Base-by-base conservation (phyloP, 2,797 vertebrate species). In the Myotis daubentonii region DNA sequence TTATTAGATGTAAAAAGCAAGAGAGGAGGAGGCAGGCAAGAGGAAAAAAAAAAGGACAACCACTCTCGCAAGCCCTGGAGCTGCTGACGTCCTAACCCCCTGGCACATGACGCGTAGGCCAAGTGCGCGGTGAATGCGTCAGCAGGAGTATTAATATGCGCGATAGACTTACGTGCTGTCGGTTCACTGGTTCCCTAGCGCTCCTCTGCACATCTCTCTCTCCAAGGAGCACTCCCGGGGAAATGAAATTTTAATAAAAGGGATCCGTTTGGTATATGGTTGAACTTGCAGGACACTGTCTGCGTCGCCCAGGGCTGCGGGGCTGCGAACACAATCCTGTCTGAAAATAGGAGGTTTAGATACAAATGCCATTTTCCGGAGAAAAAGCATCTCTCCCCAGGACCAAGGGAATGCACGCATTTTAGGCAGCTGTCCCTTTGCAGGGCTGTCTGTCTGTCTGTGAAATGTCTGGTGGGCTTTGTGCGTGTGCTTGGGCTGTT, bases 201-300 rank as follows among this genome's bases (percentile, higher is more conserved):
- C 96, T 97, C 87, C 76, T 94, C 89, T 82, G 71, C 94, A 72
- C 72, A 44, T 92, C 90, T 92, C 96, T 97, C 96, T 93, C 96
- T 97, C 96, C 81, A 91, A 97, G 97, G 97, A 97, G 83, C 74
- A 62, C 92, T 96, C 87, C 86, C 76, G n/a, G 89, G 38, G 72
- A 97, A 98, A 98, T 95, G 97, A 97, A 91, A 97, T 97, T 97
- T 97, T 96, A 95, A 97, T 98, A 95, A 97, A 96, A 97, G 87
- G 66, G 89, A 87, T 93, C 79, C 28, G 23, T 49, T 76, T 23
- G n/a, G 92, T 38, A 22, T 78, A 89, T 90, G 0, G 0, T 97
- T 96, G 93, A 96, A 84, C 86, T 95, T 95, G 97, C 92, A 96
- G 92, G 90, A 81, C 19, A n/a, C 76, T 0, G 0, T 96, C 94